These are phyloP conservation scores for Chloropsis hardwickii DNA, from an alignment of 2,113 vertebrate species.

Conservation along the genomic window DNA sequence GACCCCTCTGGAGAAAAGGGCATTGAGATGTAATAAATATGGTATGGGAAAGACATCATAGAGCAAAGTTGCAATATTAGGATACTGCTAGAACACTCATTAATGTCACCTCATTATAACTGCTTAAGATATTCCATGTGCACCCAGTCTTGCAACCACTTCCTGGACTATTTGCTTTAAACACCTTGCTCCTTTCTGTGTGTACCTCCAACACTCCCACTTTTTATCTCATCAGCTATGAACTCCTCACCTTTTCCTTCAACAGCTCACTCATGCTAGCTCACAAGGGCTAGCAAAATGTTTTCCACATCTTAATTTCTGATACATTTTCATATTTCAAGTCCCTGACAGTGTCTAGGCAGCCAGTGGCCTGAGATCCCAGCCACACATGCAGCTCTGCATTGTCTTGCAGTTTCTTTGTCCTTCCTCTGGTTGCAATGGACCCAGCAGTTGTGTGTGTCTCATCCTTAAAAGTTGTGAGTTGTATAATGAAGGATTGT, in stretches of 20 bases:
- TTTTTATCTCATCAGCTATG: slow-evolving; percentile 24
- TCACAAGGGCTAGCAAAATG: background rate
- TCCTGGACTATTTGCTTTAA: slow-evolving; percentile 1
- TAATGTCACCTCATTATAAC: slow-evolving; percentile 31
- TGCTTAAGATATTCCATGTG: background rate
- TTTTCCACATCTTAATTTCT: background rate
- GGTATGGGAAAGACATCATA: background rate
- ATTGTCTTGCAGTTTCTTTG: background rate
- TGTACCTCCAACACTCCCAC: background rate
- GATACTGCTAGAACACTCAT: background rate
- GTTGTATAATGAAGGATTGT: background rate
- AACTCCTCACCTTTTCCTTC: slow-evolving; percentile 34
- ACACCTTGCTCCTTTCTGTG: slow-evolving; percentile 6
- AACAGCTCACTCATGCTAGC: background rate
- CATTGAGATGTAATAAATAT: background rate
- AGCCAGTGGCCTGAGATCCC: background rate
- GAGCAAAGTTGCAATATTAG: background rate
- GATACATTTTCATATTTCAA: background rate
- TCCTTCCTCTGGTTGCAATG: background rate
- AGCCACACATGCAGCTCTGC: background rate
- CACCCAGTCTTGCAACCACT: background rate
- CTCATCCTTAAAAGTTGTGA: background rate
- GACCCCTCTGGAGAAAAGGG: background rate
- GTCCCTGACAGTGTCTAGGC: background rate
- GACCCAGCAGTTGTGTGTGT: background rate